Evolutionary conservation across 2,797 vertebrate genomes (phyloP).

Genomic region (Enteromius afrohamiltoni): DNA sequence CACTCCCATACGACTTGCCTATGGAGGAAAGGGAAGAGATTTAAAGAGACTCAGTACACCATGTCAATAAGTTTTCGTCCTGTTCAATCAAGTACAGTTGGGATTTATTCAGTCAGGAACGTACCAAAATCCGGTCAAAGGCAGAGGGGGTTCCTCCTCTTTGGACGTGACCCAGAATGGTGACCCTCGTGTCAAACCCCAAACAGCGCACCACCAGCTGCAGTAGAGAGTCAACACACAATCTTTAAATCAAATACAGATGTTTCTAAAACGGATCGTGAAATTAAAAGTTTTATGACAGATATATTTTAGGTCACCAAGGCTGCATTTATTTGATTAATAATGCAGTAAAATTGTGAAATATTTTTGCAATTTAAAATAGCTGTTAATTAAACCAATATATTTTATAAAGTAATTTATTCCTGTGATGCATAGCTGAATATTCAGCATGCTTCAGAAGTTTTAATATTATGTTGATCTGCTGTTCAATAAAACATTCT

Average conservation of each 20-base stretch:
- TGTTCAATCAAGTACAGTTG: background rate
- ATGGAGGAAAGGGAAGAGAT: conserved; percentile 12
- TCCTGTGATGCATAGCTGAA: background rate
- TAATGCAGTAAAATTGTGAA: background rate
- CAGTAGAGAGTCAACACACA: conserved; percentile 44
- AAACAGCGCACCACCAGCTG: conserved; percentile 86
- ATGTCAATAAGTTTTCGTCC: background rate
- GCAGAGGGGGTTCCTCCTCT: conserved; percentile 92
- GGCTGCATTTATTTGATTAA: background rate
- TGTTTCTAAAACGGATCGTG: background rate
- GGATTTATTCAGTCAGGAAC: conserved; percentile 46
- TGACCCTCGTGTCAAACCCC: conserved; percentile 90
- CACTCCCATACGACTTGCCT: conserved; percentile 95
- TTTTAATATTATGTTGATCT: background rate
- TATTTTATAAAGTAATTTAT: background rate
- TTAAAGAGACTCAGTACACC: background rate
- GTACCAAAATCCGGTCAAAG: conserved; percentile 81
- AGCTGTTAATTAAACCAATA: too few species aligned
- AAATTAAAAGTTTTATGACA: background rate
- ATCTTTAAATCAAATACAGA: background rate
- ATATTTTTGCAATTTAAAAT: background rate
- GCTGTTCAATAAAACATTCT: background rate
- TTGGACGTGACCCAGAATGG: conserved; percentile 92
- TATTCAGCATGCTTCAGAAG: background rate
- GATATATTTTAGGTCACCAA: background rate